Evolutionary conservation across 2,113 vertebrate species (phyloP).

Genomic region (Rhagologus leucostigma): DNA sequence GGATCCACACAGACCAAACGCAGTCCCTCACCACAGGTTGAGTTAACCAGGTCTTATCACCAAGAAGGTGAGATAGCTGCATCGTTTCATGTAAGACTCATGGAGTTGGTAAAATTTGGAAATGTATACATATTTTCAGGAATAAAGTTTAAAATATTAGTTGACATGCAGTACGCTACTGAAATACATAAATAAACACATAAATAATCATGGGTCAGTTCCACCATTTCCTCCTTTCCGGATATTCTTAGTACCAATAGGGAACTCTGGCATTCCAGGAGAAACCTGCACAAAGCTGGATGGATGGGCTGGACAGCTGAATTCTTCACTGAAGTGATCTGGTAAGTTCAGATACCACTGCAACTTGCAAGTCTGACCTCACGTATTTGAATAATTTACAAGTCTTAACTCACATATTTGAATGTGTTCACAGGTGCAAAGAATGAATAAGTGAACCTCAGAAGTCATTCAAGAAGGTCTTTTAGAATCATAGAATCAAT

Average conservation of each 20-base stretch:
- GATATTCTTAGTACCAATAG: neutral
- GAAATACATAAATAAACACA: neutral
- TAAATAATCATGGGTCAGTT: neutral
- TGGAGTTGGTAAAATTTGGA: neutral
- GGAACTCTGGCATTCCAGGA: neutral
- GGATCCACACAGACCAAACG: fast-evolving
- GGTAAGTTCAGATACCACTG: neutral
- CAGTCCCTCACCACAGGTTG: neutral
- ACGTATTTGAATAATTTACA: neutral
- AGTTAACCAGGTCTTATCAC: neutral
- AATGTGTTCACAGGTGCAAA: neutral
- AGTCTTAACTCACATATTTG: neutral
- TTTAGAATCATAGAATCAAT: neutral
- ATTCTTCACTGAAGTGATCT: neutral
- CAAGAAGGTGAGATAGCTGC: neutral
- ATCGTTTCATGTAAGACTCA: fast-evolving
- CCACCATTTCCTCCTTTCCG: neutral
- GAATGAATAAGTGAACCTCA: neutral
- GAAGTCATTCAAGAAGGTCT: neutral
- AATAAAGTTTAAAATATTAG: neutral
- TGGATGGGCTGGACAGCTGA: neutral
- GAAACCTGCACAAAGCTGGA: neutral
- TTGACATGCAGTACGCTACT: neutral
- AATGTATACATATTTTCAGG: neutral
- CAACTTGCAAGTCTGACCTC: neutral